A percentile compares a stretch with the other conserved stretches of the same genome.
Conservation (phyloP, 2,113 vertebrate species). For the Progne subis region DNA sequence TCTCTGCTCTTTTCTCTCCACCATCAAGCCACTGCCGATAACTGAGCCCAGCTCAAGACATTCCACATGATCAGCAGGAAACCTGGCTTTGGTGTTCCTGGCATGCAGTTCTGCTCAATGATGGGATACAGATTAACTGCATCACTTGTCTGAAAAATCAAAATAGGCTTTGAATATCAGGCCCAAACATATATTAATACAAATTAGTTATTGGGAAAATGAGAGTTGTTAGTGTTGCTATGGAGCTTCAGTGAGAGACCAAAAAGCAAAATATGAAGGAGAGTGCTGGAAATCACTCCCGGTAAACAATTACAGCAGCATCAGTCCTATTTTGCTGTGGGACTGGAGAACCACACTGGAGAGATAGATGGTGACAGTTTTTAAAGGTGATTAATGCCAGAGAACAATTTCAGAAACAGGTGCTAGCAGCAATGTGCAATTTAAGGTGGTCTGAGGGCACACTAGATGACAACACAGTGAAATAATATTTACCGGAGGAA, state of each 20-base stretch:
- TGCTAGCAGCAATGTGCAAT: background rate
- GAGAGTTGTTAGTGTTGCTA: background rate
- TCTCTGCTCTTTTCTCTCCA: background rate
- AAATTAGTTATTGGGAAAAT: background rate
- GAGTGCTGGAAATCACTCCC: background rate
- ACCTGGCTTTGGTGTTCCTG: background rate
- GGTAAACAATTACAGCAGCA: background rate
- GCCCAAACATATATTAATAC: background rate
- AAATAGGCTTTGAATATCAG: background rate
- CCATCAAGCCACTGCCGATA: background rate
- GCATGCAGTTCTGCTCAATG: background rate
- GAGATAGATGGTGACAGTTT: background rate
- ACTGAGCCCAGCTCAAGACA: background rate
- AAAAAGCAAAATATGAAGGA: background rate
- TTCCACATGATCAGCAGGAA: background rate
- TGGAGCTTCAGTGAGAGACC: background rate
- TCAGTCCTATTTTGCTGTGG: background rate
- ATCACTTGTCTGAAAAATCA: background rate
- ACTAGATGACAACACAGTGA: background rate
- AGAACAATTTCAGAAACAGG: background rate
- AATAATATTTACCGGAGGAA: slow-evolving; percentile 82
- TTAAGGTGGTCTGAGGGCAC: background rate
- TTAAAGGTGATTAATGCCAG: background rate
- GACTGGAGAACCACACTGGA: background rate
- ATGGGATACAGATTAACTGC: background rate